These are phyloP conservation scores for Selenia dentaria DNA, from an alignment of 2,888 invertebrate genomes.

Conservation along the genomic window DNA sequence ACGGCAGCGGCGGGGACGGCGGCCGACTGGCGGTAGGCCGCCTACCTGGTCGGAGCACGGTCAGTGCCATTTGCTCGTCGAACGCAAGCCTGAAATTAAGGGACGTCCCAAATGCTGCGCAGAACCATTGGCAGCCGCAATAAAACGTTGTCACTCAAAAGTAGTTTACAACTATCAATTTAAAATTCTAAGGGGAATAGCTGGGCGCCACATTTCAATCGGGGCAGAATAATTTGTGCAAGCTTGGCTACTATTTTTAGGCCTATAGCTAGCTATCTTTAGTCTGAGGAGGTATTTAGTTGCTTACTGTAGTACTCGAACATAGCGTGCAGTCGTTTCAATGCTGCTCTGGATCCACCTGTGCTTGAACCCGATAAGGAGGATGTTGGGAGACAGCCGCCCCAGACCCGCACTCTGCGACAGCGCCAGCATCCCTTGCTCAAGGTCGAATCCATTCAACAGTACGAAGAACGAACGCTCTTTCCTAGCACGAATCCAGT, in stretches of 20 bases:
- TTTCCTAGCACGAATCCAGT: slow-evolving; percentile 92
- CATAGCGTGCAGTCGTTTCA: slow-evolving; percentile 81
- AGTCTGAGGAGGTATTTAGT: too few species aligned
- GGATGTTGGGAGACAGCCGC: slow-evolving; percentile 95
- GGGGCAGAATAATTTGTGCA: too few species aligned
- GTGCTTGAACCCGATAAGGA: slow-evolving; percentile 97
- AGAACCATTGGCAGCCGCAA: too few species aligned
- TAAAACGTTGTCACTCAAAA: too few species aligned
- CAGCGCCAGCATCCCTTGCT: slow-evolving; percentile 92
- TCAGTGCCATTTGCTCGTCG: slow-evolving; percentile 94
- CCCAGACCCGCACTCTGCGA: slow-evolving; percentile 96
- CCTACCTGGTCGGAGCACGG: slow-evolving; percentile 94
- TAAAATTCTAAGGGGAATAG: too few species aligned
- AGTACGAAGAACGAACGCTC: slow-evolving; percentile 95
- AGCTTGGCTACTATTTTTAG: too few species aligned
- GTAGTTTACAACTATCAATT: too few species aligned
- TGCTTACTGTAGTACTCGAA: slow-evolving; percentile 96
- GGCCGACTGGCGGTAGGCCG: slow-evolving; percentile 84
- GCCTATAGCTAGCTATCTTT: too few species aligned
- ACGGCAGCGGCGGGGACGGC: too few species aligned
- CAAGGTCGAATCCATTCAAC: slow-evolving; percentile 89
- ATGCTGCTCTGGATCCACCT: slow-evolving; percentile 87
- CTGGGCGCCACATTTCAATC: too few species aligned
- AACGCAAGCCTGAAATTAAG: slow-evolving; percentile 94
- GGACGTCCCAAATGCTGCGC: too few species aligned